Percentiles rank a stretch among this genome's conserved stretches.
Conservation (phyloP, 2,113 vertebrate species). For the Eupsittula cactorum region DNA sequence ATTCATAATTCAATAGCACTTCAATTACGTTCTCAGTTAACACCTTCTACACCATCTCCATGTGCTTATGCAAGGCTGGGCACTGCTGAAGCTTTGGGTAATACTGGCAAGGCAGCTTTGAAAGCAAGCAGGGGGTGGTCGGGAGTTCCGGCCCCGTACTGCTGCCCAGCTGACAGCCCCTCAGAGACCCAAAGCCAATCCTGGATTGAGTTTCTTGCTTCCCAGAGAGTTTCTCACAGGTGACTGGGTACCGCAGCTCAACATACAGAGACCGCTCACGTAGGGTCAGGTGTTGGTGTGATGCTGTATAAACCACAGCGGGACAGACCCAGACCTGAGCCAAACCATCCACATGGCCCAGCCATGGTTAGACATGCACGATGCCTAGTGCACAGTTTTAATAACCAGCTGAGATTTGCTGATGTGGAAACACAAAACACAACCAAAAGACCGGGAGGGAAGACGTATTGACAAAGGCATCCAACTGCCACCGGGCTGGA, state of each 20-base stretch:
- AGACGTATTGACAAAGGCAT: background rate
- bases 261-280: rapidly evolving
- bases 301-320: background rate
- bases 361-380: rapidly evolving
- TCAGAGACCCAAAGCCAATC: background rate
- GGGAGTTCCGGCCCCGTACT: rapidly evolving
- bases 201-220: background rate
- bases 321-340: background rate
- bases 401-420: background rate
- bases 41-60: background rate
- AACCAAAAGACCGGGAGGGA: background rate
- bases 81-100: background rate
- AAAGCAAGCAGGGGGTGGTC: background rate
- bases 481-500: background rate
- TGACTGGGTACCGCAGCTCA: rapidly evolving
- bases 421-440: rapidly evolving
- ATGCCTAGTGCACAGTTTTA: background rate
- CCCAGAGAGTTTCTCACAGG: rapidly evolving
- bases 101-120: background rate
- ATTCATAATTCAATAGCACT: background rate
- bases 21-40: background rate
- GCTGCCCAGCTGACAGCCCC: background rate
- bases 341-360: background rate
- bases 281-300: background rate
- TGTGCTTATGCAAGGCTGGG: background rate